Evolutionary conservation across 2,113 vertebrate genomes (phyloP), one percentile per base, ranked within the genome.

Genomic region (Pelusios castaneus): DNA sequence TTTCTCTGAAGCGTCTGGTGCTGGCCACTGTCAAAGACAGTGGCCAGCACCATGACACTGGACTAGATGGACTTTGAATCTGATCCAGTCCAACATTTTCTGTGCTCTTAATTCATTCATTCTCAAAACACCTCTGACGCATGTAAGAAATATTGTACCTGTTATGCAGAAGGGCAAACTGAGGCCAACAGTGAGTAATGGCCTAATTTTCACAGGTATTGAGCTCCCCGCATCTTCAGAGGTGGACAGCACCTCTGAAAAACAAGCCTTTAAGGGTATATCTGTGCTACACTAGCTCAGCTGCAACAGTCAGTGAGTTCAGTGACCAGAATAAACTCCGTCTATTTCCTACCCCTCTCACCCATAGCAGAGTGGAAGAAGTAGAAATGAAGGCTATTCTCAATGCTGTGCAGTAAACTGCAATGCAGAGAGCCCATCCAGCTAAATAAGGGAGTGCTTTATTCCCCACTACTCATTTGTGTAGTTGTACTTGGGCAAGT

Each of bases 51-150:
- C 47, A 47, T 8, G 80, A 27, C 0, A 0, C 5, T 80, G 19
- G 76, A 29, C 75, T 38, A 21, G 31, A 2, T 45, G 0, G 5
- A 70, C 34, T 22, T 47, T 21, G 38, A 1, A 1, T 6, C 5
- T 75, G 52, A 38, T 45, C 5, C 21, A 58, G 2, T 1, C 0
- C 51, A 51, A 29, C 22, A 38, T 2, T 84, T 5, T 5, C 1
- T 43, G 70, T 60, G 1, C 1, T 9, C 27, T 34, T 17, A 21
- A 34, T 22, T 38, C 11, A 52, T 47, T 38, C 31, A 84, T 5
- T 25, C 2, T 19, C 56, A 25, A 82, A 45, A n/a, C 34, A 70
- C 3, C n/a, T 60, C 27, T 16, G 58, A 60, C 12, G 29, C 13
- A 31, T 27, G 5, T 31, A 31, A 31, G 31, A 60, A 60, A 14